Percentiles rank a stretch among this genome's conserved stretches.
Evolutionary conservation across 2,797 vertebrate genomes (phyloP).

Genomic region (Amblyraja radiata): DNA sequence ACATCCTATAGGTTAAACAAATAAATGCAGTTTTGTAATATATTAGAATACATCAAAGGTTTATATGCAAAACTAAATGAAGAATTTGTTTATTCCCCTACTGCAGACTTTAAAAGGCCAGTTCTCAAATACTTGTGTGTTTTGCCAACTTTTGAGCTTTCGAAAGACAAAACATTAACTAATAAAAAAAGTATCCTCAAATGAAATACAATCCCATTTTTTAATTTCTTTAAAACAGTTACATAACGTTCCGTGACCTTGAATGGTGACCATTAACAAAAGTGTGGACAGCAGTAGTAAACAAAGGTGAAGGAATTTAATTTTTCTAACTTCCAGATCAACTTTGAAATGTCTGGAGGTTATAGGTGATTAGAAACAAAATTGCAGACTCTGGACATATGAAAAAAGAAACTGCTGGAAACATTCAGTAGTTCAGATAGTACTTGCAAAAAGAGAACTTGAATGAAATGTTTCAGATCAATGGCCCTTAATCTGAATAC

Average conservation of each 20-base stretch:
- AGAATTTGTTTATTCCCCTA: constrained; percentile 48
- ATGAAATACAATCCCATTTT: constrained; percentile 46
- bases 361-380: no score
- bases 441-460: no score
- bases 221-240: constrained; percentile 7
- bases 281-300: not conserved
- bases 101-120: constrained; percentile 51
- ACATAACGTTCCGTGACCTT: not conserved
- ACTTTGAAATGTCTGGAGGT: not conserved
- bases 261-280: not conserved
- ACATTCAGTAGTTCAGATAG: no score
- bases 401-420: no score
- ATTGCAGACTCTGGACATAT: no score
- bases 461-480: no score
- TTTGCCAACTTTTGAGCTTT: constrained; percentile 47
- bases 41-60: constrained; percentile 31
- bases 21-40: not conserved
- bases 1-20: not conserved
- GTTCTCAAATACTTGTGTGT: constrained; percentile 50
- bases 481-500: not conserved
- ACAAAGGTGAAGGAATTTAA: not conserved
- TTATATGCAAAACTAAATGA: constrained; percentile 43
- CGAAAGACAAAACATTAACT: constrained; percentile 48
- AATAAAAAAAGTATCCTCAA: constrained; percentile 47
- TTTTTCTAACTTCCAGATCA: not conserved